Conservation (phyloP, 2,797 vertebrate species). For the Epinephelus awoara region DNA sequence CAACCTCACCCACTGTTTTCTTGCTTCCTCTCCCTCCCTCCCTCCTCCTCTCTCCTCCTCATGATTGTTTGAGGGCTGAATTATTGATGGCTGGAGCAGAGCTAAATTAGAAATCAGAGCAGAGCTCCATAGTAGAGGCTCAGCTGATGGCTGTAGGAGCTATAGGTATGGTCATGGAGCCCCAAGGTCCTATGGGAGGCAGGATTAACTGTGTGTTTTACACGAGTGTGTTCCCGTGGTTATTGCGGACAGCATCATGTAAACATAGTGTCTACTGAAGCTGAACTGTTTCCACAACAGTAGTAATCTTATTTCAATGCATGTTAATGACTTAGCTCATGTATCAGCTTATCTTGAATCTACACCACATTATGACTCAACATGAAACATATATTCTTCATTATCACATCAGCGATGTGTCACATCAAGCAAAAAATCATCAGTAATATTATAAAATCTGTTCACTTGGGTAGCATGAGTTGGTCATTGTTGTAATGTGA, state of each 20-base stretch:
- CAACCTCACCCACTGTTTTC: conserved; percentile 69
- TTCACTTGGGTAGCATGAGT: background rate
- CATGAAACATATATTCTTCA: background rate
- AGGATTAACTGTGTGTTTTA: conserved; percentile 30
- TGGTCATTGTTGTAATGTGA: conserved; percentile 2
- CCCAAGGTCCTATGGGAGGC: background rate
- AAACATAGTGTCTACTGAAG: conserved; percentile 9
- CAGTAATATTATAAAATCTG: background rate
- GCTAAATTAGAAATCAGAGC: conserved; percentile 82
- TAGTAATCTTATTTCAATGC: conserved; percentile 3
- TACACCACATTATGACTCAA: background rate
- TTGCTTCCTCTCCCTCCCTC: conserved; percentile 35
- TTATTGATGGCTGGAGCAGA: conserved; percentile 80
- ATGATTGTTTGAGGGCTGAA: conserved; percentile 79
- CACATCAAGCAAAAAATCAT: conserved; percentile 3
- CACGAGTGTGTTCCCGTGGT: background rate
- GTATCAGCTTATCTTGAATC: background rate
- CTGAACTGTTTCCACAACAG: background rate
- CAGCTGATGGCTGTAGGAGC: conserved; percentile 46
- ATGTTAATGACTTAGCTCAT: background rate
- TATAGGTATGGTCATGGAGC: conserved; percentile 46
- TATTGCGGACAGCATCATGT: conserved; percentile 6
- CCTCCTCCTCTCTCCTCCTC: conserved; percentile 46
- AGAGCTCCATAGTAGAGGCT: conserved; percentile 39
- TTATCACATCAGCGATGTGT: background rate